phyloP scores from a whole-genome alignment of 2,797 vertebrate genomes.

The Neostethus bicornis region DNA sequence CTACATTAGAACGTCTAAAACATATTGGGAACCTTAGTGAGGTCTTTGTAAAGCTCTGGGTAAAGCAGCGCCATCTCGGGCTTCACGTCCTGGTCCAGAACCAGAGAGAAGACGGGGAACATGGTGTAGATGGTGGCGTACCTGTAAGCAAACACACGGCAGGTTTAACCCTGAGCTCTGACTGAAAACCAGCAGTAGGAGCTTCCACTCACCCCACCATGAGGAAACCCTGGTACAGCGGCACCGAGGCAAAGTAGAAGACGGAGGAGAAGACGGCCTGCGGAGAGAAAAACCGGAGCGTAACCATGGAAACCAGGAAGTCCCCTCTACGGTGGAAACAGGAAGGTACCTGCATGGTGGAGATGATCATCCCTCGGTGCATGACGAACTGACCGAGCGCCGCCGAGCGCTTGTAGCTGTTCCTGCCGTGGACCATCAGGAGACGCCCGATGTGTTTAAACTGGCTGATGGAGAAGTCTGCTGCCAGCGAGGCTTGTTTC shows the following conservation, averaged over 20 bases:
- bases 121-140: constrained; percentile 99
- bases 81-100: constrained; percentile 97
- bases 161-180: neutral
- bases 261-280: constrained; percentile 97
- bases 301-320: no score
- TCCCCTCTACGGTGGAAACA: no score
- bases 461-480: constrained; percentile 96
- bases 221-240: constrained; percentile 98
- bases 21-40: constrained; percentile 95
- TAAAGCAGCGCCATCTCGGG: constrained; percentile 95
- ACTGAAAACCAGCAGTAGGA: no score
- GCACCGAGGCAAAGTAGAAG: constrained; percentile 97
- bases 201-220: constrained; percentile 90
- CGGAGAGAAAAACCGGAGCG: constrained; percentile 30
- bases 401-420: constrained; percentile 98
- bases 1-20: no score
- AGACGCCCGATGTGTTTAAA: constrained; percentile 95
- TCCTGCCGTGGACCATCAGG: constrained; percentile 95
- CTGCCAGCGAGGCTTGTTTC: constrained; percentile 95
- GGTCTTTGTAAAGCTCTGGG: constrained; percentile 98
- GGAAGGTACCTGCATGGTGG: constrained; percentile 91
- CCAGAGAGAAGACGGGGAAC: constrained; percentile 98
- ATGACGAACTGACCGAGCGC: constrained; percentile 98
- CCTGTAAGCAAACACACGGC: no score
- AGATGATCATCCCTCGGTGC: constrained; percentile 98